Conservation (phyloP, 2,797 vertebrate genomes). For the Taenioides sp. region DNA sequence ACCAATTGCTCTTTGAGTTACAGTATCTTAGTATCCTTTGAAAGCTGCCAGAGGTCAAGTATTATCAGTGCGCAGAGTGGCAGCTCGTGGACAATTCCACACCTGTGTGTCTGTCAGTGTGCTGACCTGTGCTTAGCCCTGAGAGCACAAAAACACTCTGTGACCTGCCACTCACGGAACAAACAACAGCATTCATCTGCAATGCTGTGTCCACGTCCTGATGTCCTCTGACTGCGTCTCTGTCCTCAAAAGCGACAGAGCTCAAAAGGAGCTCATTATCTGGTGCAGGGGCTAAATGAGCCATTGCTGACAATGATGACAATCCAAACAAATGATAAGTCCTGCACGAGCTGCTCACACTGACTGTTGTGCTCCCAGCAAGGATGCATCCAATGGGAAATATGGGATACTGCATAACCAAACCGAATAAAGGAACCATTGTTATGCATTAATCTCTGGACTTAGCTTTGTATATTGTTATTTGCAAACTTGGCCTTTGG, state of each 20-base stretch:
- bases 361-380: neutral
- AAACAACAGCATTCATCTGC: constrained; percentile 64
- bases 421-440: neutral
- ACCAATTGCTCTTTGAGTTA: too few species aligned
- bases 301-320: constrained; percentile 49
- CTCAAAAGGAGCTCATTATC: constrained; percentile 43
- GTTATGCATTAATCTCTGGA: neutral
- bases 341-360: neutral
- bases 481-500: neutral
- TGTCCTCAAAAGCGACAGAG: constrained; percentile 18
- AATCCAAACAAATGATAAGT: constrained; percentile 47
- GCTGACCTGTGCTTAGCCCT: constrained; percentile 40
- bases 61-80: constrained; percentile 50
- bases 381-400: neutral
- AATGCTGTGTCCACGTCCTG: constrained; percentile 19
- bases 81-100: constrained; percentile 52
- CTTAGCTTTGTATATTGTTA: constrained; percentile 10
- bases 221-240: constrained; percentile 18
- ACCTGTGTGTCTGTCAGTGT: constrained; percentile 65
- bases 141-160: constrained; percentile 55
- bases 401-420: neutral
- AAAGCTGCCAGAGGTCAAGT: constrained; percentile 33
- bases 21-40: neutral
- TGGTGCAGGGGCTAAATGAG: constrained; percentile 34
- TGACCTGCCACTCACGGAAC: constrained; percentile 44